Conservation (phyloP, 2,113 vertebrate genomes). For the Pogonocichla stellata region DNA sequence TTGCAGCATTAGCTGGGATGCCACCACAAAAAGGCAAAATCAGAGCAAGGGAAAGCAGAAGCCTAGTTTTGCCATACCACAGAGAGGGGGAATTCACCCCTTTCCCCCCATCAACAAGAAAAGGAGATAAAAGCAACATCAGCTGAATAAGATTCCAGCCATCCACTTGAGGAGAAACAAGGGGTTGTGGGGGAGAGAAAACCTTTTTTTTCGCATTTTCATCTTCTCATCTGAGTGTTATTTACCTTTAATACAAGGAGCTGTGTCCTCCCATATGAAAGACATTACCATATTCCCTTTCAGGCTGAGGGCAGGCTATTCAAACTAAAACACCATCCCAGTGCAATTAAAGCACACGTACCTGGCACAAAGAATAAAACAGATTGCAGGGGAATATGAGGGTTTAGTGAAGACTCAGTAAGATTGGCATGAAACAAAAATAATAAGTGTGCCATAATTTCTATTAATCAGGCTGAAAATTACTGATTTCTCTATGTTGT, state of each 20-base stretch:
- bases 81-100: neutral
- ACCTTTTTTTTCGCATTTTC: neutral
- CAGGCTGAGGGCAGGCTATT: neutral
- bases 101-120: neutral
- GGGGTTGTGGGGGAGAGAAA: rapidly evolving
- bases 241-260: neutral
- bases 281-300: neutral
- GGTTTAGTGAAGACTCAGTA: neutral
- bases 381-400: neutral
- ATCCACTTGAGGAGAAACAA: neutral
- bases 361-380: neutral
- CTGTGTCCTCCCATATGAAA: neutral
- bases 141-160: neutral
- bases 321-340: neutral
- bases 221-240: neutral
- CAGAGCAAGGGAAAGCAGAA: neutral
- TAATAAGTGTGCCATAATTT: neutral
- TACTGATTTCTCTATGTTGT: neutral
- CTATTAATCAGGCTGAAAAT: neutral
- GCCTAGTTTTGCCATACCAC: neutral
- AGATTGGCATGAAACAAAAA: neutral
- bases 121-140: neutral
- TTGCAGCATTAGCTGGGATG: neutral
- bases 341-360: neutral
- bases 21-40: neutral